These are phyloP conservation scores for Aporrectodea caliginosa DNA, from an alignment of 1,140 invertebrate genomes.

Conservation along the genomic window DNA sequence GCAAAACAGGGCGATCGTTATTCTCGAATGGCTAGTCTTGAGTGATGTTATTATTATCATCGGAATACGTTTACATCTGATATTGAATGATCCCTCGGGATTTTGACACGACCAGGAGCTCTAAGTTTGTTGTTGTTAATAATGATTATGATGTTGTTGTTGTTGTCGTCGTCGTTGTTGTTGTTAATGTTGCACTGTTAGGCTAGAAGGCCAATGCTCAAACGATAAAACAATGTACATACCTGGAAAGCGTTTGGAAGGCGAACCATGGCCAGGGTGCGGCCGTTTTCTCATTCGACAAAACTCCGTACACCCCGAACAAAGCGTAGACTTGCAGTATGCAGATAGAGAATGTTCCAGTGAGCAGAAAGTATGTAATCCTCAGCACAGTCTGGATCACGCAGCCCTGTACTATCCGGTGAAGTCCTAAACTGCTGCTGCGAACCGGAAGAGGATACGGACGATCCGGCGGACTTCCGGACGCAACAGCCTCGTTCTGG, in stretches of 20 bases:
- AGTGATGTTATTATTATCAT: no score
- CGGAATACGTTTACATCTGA: no score
- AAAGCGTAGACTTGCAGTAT: conserved; percentile 32
- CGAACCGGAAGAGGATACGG: conserved; percentile 15
- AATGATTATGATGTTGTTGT: no score
- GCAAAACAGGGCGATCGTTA: no score
- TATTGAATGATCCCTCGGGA: no score
- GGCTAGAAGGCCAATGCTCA: no score
- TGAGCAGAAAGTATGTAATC: conserved; percentile 20
- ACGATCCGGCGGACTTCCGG: conserved; percentile 8
- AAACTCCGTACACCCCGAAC: conserved; percentile 34
- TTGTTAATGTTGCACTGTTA: no score
- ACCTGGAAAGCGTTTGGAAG: conserved; percentile 29
- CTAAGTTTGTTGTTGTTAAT: no score
- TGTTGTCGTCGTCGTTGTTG: no score
- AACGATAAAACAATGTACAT: no score
- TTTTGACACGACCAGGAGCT: no score
- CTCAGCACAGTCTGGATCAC: conserved; percentile 22
- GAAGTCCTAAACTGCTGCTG: conserved; percentile 22
- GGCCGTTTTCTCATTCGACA: conserved; percentile 21
- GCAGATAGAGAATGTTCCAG: conserved; percentile 24
- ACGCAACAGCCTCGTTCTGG: neutral
- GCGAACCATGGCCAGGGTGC: conserved; percentile 31
- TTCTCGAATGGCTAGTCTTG: no score
- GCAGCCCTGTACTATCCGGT: conserved; percentile 29